phyloP scores from a whole-genome alignment of 2,113 vertebrate genomes.

The Paramisgurnus dabryanus region DNA sequence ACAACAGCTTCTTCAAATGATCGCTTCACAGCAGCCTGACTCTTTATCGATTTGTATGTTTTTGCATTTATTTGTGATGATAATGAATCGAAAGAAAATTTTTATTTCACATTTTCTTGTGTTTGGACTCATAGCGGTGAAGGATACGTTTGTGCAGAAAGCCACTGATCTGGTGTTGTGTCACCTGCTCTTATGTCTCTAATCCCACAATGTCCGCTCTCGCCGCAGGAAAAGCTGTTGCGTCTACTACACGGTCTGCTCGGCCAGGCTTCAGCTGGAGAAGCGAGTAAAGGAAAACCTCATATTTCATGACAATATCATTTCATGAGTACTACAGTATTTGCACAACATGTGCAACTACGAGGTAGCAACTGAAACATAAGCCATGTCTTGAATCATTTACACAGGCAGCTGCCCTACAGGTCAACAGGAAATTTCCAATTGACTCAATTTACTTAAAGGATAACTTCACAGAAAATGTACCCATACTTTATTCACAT shows the following conservation, averaged over 20 bases:
- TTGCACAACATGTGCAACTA: no score
- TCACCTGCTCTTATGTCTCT: conserved; percentile 30
- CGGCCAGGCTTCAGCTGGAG: not conserved
- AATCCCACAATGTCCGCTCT: conserved; percentile 1
- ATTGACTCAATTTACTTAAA: no score
- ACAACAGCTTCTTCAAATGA: conserved; percentile 5
- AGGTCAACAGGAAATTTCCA: no score
- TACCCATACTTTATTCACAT: no score
- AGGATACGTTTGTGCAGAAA: conserved; percentile 5
- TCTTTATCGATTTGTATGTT: not conserved
- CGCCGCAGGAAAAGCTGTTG: not conserved
- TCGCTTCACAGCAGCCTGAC: not conserved
- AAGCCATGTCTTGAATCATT: no score
- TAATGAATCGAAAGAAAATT: not conserved
- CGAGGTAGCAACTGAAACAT: not conserved
- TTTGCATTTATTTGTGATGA: not conserved
- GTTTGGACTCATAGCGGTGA: no score
- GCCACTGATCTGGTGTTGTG: not conserved
- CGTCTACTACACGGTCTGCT: not conserved
- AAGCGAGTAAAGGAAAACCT: not conserved
- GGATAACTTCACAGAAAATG: no score
- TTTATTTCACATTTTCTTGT: not conserved
- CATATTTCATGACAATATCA: no score
- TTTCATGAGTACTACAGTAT: no score
- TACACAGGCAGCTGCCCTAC: no score